Evolutionary conservation across 2,797 vertebrate genomes (phyloP), one percentile per base, ranked within the genome.

Genomic region (Passerculus sandwichensis): DNA sequence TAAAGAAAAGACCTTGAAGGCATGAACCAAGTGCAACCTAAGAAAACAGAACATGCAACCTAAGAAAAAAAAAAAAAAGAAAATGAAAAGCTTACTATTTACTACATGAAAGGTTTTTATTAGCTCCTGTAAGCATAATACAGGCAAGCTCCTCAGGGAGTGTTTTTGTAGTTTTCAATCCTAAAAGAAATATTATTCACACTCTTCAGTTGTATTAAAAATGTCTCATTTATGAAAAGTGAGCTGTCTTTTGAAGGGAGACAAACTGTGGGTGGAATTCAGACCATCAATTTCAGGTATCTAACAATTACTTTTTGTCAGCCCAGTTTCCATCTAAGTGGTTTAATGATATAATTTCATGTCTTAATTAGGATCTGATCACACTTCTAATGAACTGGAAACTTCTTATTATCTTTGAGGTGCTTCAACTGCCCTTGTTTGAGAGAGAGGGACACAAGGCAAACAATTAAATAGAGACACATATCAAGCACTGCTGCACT

Each of bases 331-430:
- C 34, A 61, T 45, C 42, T 44, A 76, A 91, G 40, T 62, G 71
- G 65, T 77, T 93, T 64, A 76, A 88, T 38, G 29, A 62, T 74
- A 86, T 40, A 1, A 60, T 56, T 90, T 85, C 29, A 59, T 56
- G 61, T 86, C 80, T 94, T 88, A 90, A 86, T 86, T 90, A 93
- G 86, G 50, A 74, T 64, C 45, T 32, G 59, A 90, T 74, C 76
- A 77, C 34, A 64, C 32, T n/a, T 61, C 20, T 69, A 92, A 74
- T 65, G 70, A 92, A 77, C 77, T 67, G 69, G 76, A 94, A 94
- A 73, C 42, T 88, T 83, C 53, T 86, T 84, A 54, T 30, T 88
- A 81, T 71, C 59, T 95, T 78, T 36, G 57, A 90, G 73, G 18
- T 71, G 69, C 65, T 91, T 76, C 86, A 80, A 1, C 7, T 91